Percentiles rank a stretch among this genome's conserved stretches.
Conservation (phyloP, 2,113 vertebrate genomes). For the Genyomyrus donnyi region DNA sequence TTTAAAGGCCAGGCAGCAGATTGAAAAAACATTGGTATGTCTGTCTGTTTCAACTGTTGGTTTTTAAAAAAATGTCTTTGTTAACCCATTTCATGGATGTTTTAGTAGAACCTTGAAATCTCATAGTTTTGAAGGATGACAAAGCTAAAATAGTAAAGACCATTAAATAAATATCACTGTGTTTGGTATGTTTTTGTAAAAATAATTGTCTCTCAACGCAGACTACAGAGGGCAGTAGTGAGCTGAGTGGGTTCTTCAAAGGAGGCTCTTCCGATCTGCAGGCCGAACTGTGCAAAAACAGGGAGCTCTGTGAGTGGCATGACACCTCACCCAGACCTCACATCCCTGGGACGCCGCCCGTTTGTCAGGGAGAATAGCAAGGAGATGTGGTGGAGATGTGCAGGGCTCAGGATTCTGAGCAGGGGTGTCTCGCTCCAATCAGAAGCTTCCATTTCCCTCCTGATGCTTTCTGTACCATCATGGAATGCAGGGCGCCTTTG, state of each 20-base stretch:
- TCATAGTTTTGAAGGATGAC: neutral
- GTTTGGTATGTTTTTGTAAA: neutral
- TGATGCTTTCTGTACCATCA: neutral
- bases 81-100: neutral
- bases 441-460: neutral
- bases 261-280: conserved; percentile 40
- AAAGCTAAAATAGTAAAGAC: neutral
- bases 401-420: neutral
- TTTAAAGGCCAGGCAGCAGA: conserved; percentile 55
- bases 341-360: neutral
- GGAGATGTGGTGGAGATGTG: neutral
- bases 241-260: conserved; percentile 62
- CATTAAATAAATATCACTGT: neutral
- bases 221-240: conserved; percentile 79
- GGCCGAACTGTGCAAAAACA: conserved; percentile 59
- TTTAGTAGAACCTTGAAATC: neutral
- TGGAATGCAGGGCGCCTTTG: neutral
- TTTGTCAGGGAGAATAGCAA: neutral
- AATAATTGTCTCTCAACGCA: conserved; percentile 43
- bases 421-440: neutral
- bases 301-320: conserved; percentile 59
- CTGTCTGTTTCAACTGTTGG: neutral
- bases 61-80: neutral
- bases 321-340: neutral
- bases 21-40: conserved; percentile 62